phyloP scores from a whole-genome alignment of 2,113 vertebrate genomes.

The Hippoglossus stenolepis region DNA sequence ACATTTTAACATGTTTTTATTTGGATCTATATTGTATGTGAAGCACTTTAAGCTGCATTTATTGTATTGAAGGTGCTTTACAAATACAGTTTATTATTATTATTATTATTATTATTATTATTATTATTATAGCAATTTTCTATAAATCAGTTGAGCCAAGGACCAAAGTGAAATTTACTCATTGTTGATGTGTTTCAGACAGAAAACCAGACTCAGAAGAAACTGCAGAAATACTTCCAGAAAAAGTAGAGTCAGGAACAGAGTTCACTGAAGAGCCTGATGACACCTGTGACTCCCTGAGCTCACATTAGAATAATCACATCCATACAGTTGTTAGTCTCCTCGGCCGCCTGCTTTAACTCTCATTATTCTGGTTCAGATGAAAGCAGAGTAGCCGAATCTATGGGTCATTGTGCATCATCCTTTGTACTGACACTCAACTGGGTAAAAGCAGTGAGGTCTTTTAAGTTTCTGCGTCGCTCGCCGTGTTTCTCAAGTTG shows the following conservation, averaged over 20 bases:
- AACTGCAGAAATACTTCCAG: constrained; percentile 12
- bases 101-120: too few relatives aligned
- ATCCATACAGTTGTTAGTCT: constrained; percentile 28
- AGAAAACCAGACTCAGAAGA: constrained; percentile 10
- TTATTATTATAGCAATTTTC: background rate
- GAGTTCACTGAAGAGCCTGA: constrained; percentile 10
- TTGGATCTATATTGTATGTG: too few relatives aligned
- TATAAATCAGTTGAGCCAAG: background rate
- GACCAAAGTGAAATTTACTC: background rate
- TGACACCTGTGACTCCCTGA: constrained; percentile 18
- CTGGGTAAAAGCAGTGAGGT: constrained; percentile 51
- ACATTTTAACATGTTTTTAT: too few relatives aligned
- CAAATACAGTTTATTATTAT: too few relatives aligned
- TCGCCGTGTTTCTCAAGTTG: constrained; percentile 63
- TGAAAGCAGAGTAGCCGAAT: constrained; percentile 57
- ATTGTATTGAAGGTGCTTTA: too few relatives aligned
- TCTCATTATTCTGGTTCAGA: constrained; percentile 63
- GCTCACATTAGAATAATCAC: constrained; percentile 47
- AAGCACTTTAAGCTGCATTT: too few relatives aligned
- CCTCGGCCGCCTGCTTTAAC: constrained; percentile 41
- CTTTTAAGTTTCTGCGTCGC: constrained; percentile 47
- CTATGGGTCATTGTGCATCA: constrained; percentile 55
- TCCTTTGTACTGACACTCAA: constrained; percentile 59
- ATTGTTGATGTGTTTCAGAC: background rate
- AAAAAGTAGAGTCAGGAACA: background rate